Evolutionary conservation across 1,140 invertebrate species (phyloP).

Genomic region (Aethina tumida): DNA sequence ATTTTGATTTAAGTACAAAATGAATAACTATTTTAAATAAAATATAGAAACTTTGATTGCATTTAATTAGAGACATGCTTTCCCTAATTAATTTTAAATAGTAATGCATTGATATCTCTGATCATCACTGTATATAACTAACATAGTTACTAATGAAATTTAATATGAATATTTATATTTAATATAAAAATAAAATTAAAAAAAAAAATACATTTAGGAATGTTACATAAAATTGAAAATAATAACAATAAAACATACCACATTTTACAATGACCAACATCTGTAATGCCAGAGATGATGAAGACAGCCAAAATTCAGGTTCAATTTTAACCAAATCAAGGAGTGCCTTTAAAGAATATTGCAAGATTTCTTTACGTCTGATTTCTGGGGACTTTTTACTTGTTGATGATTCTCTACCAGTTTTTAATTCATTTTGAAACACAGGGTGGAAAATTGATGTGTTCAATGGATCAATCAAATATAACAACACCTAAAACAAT

Average conservation of each 20-base stretch:
- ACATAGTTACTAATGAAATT: no score
- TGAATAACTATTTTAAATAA: no score
- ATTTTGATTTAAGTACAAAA: no score
- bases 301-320: constrained; percentile 55
- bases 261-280: constrained; percentile 59
- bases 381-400: constrained; percentile 72
- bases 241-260: no score
- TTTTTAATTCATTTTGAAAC: constrained; percentile 56
- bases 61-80: no score
- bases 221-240: no score
- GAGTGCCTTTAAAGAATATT: constrained; percentile 52
- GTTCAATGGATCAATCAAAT: constrained; percentile 73
- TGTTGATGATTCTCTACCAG: constrained; percentile 57
- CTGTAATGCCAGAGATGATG: constrained; percentile 57
- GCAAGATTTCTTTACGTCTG: constrained; percentile 63
- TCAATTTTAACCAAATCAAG: constrained; percentile 52
- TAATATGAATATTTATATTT: no score
- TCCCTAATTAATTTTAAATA: no score
- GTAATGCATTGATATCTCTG: no score
- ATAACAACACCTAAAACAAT: constrained; percentile 51
- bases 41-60: no score
- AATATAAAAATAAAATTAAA: constrained; percentile 3
- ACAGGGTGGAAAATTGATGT: constrained; percentile 62
- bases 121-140: no score
- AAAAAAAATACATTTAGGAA: not conserved